These are phyloP conservation scores for Pangasius macronema DNA, from an alignment of 2,797 vertebrate species.

Conservation along the genomic window DNA sequence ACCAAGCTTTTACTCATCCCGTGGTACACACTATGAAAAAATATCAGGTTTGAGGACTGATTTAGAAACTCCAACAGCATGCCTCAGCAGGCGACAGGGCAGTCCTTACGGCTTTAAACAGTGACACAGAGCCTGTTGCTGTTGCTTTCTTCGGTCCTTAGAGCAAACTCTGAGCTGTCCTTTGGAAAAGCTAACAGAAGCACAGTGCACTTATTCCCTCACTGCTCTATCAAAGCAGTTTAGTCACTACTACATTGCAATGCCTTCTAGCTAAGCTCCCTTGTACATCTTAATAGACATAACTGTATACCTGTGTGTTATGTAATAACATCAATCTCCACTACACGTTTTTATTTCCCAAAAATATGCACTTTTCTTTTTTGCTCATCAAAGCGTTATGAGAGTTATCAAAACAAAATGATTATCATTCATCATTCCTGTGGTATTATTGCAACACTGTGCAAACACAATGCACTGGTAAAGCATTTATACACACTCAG, in stretches of 20 bases:
- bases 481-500: constrained; percentile 20
- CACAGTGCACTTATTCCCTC: constrained; percentile 6
- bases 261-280: constrained; percentile 20
- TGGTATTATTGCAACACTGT: constrained; percentile 18
- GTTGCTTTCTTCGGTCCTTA: constrained; percentile 8
- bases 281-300: neutral
- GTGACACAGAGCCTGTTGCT: constrained; percentile 30
- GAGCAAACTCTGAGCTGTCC: constrained; percentile 1
- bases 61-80: constrained; percentile 43
- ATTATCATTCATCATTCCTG: constrained; percentile 19
- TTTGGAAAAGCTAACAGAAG: constrained; percentile 14
- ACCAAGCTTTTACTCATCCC: constrained; percentile 18
- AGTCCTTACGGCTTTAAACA: constrained; percentile 46
- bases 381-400: neutral
- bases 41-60: constrained; percentile 30
- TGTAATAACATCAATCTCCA: constrained; percentile 9
- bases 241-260: constrained; percentile 29
- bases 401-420: neutral
- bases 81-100: constrained; percentile 33
- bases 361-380: constrained; percentile 12
- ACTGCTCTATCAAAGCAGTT: constrained; percentile 14
- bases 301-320: constrained; percentile 2
- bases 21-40: constrained; percentile 13
- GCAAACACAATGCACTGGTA: neutral
- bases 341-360: neutral